Evolutionary conservation across 1,140 invertebrate species (phyloP).

Genomic region (Archivesica marissinica): DNA sequence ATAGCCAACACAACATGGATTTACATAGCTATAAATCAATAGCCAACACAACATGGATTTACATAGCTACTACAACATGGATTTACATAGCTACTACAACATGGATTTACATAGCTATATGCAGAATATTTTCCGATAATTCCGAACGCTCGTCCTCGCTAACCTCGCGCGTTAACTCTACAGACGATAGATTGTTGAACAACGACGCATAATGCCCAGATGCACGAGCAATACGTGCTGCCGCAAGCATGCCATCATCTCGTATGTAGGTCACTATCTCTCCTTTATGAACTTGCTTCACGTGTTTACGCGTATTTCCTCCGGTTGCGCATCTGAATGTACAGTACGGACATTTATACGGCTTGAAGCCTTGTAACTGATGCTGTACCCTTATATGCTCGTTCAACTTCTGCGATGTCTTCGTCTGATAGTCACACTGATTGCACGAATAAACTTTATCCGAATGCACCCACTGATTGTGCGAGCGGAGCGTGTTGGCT

Average conservation of each 20-base stretch:
- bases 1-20: too few species aligned
- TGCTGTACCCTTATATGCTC: slow-evolving; percentile 75
- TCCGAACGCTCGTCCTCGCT: slow-evolving; percentile 4
- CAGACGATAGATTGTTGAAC: not conserved
- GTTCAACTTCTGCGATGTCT: slow-evolving; percentile 66
- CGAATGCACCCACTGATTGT: slow-evolving; percentile 71
- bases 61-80: too few species aligned
- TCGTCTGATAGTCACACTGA: slow-evolving; percentile 68
- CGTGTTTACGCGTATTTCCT: slow-evolving; percentile 75
- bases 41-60: too few species aligned
- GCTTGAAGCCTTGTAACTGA: slow-evolving; percentile 73
- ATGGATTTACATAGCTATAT: slow-evolving; percentile 25
- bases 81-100: slow-evolving; percentile 6
- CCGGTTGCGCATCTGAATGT: slow-evolving; percentile 70
- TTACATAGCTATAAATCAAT: too few species aligned
- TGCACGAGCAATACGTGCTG: slow-evolving; percentile 52
- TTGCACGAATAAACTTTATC: slow-evolving; percentile 63
- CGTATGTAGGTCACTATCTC: slow-evolving; percentile 63
- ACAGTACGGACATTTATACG: slow-evolving; percentile 73
- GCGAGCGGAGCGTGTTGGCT: slow-evolving; percentile 59
- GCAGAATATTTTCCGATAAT: slow-evolving; percentile 22
- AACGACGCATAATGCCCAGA: slow-evolving; percentile 42
- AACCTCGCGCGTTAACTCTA: not conserved
- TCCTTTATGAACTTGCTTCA: slow-evolving; percentile 70
- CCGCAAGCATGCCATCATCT: slow-evolving; percentile 54